These are phyloP conservation scores for Crossaster papposus DNA, from an alignment of 53 echinoderm and acorn worm species.

Conservation along the genomic window DNA sequence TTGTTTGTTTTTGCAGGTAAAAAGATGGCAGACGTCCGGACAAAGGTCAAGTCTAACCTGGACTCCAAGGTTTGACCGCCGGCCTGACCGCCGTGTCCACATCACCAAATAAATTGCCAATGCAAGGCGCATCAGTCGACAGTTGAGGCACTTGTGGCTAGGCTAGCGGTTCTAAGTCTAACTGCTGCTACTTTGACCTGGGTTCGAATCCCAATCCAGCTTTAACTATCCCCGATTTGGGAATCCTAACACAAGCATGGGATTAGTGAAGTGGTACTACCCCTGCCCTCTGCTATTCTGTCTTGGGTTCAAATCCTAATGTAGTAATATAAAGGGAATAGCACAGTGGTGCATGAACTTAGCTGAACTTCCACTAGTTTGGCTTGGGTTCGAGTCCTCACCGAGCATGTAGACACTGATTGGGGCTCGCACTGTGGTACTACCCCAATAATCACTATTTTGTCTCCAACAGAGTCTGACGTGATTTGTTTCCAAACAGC, in stretches of 20 bases:
- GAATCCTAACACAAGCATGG: not conserved
- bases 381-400: not conserved
- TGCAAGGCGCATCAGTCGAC: not conserved
- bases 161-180: not conserved
- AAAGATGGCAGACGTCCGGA: constrained; percentile 75
- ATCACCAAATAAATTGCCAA: not conserved
- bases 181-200: not conserved
- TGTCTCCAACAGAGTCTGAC: too few species aligned
- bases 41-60: constrained; percentile 72
- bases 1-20: constrained; percentile 52
- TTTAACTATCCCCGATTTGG: too few species aligned
- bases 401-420: too few species aligned
- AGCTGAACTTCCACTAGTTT: not conserved
- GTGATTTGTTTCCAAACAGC: too few species aligned
- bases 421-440: too few species aligned
- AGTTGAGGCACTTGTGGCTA: not conserved
- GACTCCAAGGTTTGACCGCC: constrained; percentile 66
- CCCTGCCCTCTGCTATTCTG: not conserved
- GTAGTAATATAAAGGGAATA: too few species aligned
- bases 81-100: too few species aligned
- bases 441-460: too few species aligned
- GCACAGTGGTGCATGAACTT: too few species aligned
- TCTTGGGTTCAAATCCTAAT: not conserved
- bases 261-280: not conserved
- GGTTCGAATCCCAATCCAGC: not conserved